Percentiles rank a stretch among this genome's conserved stretches.
These are phyloP conservation scores for Nasonovia ribisnigri DNA, from an alignment of 2,888 invertebrate genomes.

Conservation along the genomic window DNA sequence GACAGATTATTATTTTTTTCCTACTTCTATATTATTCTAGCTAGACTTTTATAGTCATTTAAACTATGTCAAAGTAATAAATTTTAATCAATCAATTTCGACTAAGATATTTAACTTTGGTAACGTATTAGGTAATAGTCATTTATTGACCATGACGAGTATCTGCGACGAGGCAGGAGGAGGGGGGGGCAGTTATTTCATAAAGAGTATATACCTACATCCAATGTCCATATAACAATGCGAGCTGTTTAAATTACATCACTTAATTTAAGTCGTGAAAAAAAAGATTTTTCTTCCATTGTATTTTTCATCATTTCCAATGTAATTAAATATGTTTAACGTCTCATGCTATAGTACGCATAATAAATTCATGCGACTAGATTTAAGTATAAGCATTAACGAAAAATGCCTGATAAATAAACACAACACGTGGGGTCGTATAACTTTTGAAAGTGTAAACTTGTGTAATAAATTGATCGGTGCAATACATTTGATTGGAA, in stretches of 20 bases:
- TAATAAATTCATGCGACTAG: neutral
- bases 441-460: slow-evolving; percentile 48
- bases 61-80: too few species aligned
- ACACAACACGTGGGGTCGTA: neutral
- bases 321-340: neutral
- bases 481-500: slow-evolving; percentile 30
- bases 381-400: neutral
- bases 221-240: too few species aligned
- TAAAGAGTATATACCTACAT: too few species aligned
- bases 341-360: neutral
- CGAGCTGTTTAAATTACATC: neutral
- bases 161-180: too few species aligned
- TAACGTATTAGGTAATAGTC: too few species aligned
- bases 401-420: slow-evolving; percentile 20
- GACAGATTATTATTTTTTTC: too few species aligned
- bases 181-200: too few species aligned
- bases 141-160: too few species aligned
- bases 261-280: neutral
- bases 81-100: too few species aligned
- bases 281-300: neutral
- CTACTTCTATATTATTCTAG: too few species aligned
- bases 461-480: slow-evolving; percentile 40
- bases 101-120: too few species aligned
- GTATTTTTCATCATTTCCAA: neutral
- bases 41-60: too few species aligned